Conservation (phyloP, 2,888 invertebrate genomes). For the Orthosia incerta region DNA sequence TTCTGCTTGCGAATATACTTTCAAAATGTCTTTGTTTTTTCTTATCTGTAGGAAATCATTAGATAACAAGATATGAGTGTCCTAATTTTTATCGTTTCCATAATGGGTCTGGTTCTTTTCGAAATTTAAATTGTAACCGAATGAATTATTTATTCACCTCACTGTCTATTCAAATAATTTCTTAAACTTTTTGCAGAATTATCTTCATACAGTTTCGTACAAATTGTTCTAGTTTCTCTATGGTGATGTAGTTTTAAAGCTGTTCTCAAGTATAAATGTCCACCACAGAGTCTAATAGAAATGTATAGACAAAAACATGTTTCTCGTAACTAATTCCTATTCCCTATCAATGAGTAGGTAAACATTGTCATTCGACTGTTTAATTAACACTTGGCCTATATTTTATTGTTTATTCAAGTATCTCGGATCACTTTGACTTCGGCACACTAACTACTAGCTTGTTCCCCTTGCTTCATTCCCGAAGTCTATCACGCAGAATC, state of each 20-base stretch:
- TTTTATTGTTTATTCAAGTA: slow-evolving; percentile 56
- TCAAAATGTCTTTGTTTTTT: neutral
- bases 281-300: slow-evolving; percentile 29
- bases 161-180: neutral
- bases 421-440: slow-evolving; percentile 39
- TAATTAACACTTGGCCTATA: slow-evolving; percentile 65
- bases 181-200: neutral
- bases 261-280: slow-evolving; percentile 26
- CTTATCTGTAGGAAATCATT: slow-evolving; percentile 22
- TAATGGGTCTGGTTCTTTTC: neutral
- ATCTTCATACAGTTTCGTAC: neutral
- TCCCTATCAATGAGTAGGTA: slow-evolving; percentile 60
- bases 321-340: slow-evolving; percentile 53
- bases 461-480: too few species aligned
- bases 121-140: neutral
- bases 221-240: neutral
- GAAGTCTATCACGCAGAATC: too few species aligned
- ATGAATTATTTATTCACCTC: neutral
- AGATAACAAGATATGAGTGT: neutral
- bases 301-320: slow-evolving; percentile 32
- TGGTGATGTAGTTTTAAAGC: neutral
- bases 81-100: slow-evolving; percentile 24
- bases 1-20: neutral
- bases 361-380: slow-evolving; percentile 59
- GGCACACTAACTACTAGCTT: neutral